Conservation (phyloP, 2,797 vertebrate species). For the Phataginus tetradactyla region DNA sequence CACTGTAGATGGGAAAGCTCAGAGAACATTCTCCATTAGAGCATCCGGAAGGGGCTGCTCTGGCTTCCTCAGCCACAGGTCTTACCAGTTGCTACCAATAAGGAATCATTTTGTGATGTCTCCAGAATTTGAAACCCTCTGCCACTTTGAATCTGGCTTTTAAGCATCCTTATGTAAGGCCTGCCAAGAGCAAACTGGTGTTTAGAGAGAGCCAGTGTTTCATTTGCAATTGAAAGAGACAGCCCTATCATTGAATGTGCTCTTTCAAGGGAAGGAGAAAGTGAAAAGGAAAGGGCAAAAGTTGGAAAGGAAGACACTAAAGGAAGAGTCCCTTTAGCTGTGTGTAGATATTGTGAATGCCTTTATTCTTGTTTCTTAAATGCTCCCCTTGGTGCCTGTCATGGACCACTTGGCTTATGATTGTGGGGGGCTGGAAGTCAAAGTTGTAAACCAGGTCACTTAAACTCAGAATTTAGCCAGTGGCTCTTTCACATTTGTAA, state of each 20-base stretch:
- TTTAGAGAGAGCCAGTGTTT: constrained; percentile 32
- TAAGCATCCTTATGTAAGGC: not conserved
- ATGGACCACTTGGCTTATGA: constrained; percentile 31
- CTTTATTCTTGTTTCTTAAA: constrained; percentile 51
- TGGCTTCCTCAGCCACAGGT: accelerated
- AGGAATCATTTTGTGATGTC: not conserved
- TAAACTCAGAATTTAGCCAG: constrained; percentile 35
- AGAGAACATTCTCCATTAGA: not conserved
- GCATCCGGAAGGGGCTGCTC: not conserved
- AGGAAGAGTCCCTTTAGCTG: not conserved
- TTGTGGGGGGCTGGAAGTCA: constrained; percentile 42
- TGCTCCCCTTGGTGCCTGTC: constrained; percentile 28
- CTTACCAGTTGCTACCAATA: not conserved
- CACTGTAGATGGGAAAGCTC: not conserved
- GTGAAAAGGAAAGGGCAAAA: not conserved
- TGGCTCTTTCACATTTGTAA: constrained; percentile 80
- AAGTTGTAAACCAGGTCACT: constrained; percentile 57
- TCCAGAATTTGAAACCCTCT: not conserved
- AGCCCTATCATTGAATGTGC: not conserved
- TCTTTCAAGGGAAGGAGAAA: not conserved
- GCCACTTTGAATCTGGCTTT: constrained; percentile 1
- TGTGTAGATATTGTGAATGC: constrained; percentile 17
- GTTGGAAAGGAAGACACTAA: constrained; percentile 31
- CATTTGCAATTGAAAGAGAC: not conserved
- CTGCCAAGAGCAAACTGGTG: accelerated